These are phyloP conservation scores for Pentamera pediparva DNA, from an alignment of 53 echinoderm and acorn worm species.

Conservation along the genomic window DNA sequence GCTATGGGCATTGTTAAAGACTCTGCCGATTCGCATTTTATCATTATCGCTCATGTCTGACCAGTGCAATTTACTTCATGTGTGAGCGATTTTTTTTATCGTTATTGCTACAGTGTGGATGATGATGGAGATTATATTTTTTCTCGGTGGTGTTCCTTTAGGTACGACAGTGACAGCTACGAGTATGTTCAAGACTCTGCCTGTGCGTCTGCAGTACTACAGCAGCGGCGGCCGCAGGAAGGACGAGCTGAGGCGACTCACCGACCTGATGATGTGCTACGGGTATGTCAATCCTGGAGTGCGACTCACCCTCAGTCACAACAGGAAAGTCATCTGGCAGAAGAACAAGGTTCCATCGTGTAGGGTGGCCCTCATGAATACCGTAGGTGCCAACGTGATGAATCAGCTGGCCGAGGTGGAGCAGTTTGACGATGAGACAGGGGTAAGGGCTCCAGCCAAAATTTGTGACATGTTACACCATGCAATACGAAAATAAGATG, in stretches of 20 bases:
- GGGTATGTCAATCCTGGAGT: conserved; percentile 56
- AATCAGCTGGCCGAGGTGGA: conserved; percentile 57
- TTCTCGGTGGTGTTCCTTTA: conserved; percentile 28
- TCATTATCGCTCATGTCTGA: too few relatives aligned
- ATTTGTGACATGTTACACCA: not conserved
- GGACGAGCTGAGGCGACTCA: conserved; percentile 82
- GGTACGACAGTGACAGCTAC: conserved; percentile 83
- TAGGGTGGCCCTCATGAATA: conserved; percentile 67
- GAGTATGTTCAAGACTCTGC: conserved; percentile 75
- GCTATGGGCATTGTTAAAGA: too few relatives aligned
- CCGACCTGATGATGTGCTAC: conserved; percentile 78
- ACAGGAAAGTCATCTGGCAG: conserved; percentile 75
- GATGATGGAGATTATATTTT: too few relatives aligned
- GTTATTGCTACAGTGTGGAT: too few relatives aligned
- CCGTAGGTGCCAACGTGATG: conserved; percentile 66
- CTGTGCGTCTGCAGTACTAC: conserved; percentile 93
- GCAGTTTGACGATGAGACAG: conserved; percentile 35
- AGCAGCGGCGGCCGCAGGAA: conserved; percentile 56
- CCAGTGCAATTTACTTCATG: too few relatives aligned
- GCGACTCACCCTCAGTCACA: conserved; percentile 79
- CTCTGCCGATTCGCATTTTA: too few relatives aligned
- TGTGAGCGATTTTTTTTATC: too few relatives aligned
- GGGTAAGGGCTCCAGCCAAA: conserved; percentile 19
- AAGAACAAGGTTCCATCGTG: conserved; percentile 69
- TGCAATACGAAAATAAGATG: too few relatives aligned